Conservation (phyloP, 2,888 invertebrate genomes). For the Macaria notata region DNA sequence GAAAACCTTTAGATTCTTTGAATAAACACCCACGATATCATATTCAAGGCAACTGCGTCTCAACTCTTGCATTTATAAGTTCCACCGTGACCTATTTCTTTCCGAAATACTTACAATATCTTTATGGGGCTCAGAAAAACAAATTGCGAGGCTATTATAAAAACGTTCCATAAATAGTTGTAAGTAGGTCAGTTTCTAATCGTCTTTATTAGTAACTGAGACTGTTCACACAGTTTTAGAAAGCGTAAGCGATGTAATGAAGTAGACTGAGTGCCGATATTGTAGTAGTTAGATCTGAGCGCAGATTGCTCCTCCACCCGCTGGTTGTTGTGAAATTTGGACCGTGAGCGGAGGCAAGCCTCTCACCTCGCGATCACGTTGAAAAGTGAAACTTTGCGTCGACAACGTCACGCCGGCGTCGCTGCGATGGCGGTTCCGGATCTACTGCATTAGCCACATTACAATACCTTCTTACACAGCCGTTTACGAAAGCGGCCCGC, state of each 20-base stretch:
- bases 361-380: constrained; percentile 73
- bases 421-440: constrained; percentile 71
- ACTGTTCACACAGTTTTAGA: constrained; percentile 34
- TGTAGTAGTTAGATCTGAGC: constrained; percentile 41
- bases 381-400: constrained; percentile 78
- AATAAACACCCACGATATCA: constrained; percentile 7
- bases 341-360: constrained; percentile 71
- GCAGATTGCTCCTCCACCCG: constrained; percentile 55
- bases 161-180: background rate
- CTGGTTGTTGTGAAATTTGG: constrained; percentile 75
- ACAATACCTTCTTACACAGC: constrained; percentile 35
- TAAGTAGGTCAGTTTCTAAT: background rate
- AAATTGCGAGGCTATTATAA: background rate
- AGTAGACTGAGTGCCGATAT: constrained; percentile 15
- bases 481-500: constrained; percentile 39
- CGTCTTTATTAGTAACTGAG: constrained; percentile 5
- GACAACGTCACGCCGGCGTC: constrained; percentile 67
- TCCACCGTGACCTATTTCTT: constrained; percentile 11
- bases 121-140: background rate
- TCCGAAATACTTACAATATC: background rate
- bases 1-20: constrained; percentile 7
- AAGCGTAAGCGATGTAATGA: constrained; percentile 28
- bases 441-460: constrained; percentile 53
- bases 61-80: constrained; percentile 6
- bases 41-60: constrained; percentile 6